These are phyloP conservation scores for Scleropages formosus DNA, from an alignment of 2,797 vertebrate species.

Conservation along the genomic window DNA sequence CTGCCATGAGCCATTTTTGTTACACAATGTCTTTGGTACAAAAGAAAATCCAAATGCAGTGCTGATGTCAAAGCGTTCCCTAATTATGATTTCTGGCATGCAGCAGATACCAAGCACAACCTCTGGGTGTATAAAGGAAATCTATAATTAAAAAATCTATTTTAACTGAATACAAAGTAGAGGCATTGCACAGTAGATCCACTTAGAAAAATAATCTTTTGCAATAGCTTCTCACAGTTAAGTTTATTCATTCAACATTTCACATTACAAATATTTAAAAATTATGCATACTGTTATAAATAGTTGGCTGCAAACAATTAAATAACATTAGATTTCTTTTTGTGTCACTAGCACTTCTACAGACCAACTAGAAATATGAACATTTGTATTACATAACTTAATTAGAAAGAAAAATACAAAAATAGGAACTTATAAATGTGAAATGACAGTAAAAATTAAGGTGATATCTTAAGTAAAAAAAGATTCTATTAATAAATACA, in stretches of 20 bases:
- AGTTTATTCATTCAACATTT: conserved; percentile 99
- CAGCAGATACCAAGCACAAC: neutral
- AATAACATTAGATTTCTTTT: conserved; percentile 93
- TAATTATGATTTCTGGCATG: conserved; percentile 1
- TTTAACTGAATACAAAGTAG: neutral
- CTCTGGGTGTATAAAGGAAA: neutral
- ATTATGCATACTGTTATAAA: conserved; percentile 99
- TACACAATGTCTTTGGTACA: conserved; percentile 24
- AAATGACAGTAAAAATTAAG: conserved; percentile 99
- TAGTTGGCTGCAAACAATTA: conserved; percentile 99
- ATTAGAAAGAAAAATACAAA: conserved; percentile 98
- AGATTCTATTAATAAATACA: conserved; percentile 99
- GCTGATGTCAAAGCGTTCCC: neutral
- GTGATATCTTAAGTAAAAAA: conserved; percentile 96
- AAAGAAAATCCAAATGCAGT: neutral
- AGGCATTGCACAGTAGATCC: too few species aligned
- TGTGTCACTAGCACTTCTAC: conserved; percentile 97
- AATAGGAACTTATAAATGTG: conserved; percentile 98
- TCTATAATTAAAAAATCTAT: neutral
- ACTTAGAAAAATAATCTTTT: neutral
- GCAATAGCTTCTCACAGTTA: conserved; percentile 78
- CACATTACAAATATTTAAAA: conserved; percentile 99
- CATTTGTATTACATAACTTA: conserved; percentile 96
- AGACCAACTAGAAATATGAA: conserved; percentile 99
- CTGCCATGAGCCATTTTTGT: conserved; percentile 34